These are phyloP conservation scores for Cetonia aurata DNA, from an alignment of 2,888 invertebrate genomes.

Conservation along the genomic window DNA sequence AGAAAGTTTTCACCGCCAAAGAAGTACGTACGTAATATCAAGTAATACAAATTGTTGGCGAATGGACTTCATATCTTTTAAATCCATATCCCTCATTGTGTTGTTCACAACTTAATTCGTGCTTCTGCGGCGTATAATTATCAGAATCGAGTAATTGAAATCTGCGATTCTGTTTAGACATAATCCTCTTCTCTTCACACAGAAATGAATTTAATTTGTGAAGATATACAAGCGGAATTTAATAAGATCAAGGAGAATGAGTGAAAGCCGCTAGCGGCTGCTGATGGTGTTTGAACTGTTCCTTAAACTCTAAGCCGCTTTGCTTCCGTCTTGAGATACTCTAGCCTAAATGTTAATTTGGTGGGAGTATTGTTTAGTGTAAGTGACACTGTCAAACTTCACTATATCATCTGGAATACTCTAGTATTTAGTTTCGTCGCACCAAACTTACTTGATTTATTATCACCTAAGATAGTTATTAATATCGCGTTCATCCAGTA, in stretches of 20 bases:
- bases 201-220: slow-evolving; percentile 51
- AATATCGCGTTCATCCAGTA: slow-evolving; percentile 7
- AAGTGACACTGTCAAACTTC: slow-evolving; percentile 49
- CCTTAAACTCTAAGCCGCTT: slow-evolving; percentile 49
- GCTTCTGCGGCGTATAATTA: slow-evolving; percentile 30
- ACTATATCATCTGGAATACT: slow-evolving; percentile 21
- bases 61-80: too few relatives aligned
- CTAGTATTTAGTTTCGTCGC: slow-evolving; percentile 6
- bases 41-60: too few relatives aligned
- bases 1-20: too few relatives aligned
- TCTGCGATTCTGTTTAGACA: slow-evolving; percentile 34
- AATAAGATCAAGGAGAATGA: slow-evolving; percentile 49
- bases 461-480: slow-evolving; percentile 22
- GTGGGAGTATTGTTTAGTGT: slow-evolving; percentile 53
- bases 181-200: slow-evolving; percentile 41
- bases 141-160: slow-evolving; percentile 39
- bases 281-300: slow-evolving; percentile 29
- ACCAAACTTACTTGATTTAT: slow-evolving; percentile 26
- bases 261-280: slow-evolving; percentile 31
- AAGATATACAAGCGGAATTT: slow-evolving; percentile 48
- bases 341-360: slow-evolving; percentile 48
- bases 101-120: background rate
- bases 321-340: slow-evolving; percentile 45
- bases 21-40: too few relatives aligned
- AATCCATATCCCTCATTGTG: too few relatives aligned